A percentile compares a stretch with the other conserved stretches of the same genome.
phyloP scores from a whole-genome alignment of 1,140 invertebrate species.

The Vanessa tameamea region DNA sequence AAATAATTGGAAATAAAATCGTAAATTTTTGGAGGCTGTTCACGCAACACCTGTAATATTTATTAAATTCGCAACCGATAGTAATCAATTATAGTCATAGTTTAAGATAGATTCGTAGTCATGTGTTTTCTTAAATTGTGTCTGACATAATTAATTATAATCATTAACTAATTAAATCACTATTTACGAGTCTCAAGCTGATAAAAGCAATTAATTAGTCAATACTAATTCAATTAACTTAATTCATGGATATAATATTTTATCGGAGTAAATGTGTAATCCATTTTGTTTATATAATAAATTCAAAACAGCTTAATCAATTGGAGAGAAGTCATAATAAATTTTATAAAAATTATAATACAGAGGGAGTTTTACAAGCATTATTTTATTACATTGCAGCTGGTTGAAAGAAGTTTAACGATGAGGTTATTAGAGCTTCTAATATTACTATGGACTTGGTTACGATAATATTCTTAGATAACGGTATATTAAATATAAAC shows the following conservation, averaged over 20 bases:
- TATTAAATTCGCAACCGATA: neutral
- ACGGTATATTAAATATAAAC: too few species aligned
- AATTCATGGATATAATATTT: neutral
- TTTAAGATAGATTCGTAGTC: neutral
- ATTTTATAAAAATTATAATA: too few species aligned
- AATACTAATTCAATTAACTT: neutral
- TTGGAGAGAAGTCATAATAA: too few species aligned
- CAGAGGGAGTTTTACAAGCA: too few species aligned
- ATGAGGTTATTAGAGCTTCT: too few species aligned
- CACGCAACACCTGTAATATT: slow-evolving; percentile 79
- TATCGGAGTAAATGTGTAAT: too few species aligned
- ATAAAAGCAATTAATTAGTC: neutral
- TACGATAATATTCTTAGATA: too few species aligned
- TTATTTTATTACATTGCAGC: too few species aligned
- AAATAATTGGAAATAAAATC: slow-evolving; percentile 86
- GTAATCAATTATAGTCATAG: neutral
- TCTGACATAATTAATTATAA: neutral
- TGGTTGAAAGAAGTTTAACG: too few species aligned
- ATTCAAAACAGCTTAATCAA: too few species aligned
- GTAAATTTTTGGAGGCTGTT: slow-evolving; percentile 83
- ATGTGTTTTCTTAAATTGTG: neutral
- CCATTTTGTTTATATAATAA: too few species aligned
- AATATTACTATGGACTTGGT: too few species aligned
- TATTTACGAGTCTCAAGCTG: neutral
- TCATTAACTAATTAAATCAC: neutral